Base-by-base conservation (phyloP, 2,113 vertebrate genomes). In the Sinocyclocheilus rhinocerous region DNA sequence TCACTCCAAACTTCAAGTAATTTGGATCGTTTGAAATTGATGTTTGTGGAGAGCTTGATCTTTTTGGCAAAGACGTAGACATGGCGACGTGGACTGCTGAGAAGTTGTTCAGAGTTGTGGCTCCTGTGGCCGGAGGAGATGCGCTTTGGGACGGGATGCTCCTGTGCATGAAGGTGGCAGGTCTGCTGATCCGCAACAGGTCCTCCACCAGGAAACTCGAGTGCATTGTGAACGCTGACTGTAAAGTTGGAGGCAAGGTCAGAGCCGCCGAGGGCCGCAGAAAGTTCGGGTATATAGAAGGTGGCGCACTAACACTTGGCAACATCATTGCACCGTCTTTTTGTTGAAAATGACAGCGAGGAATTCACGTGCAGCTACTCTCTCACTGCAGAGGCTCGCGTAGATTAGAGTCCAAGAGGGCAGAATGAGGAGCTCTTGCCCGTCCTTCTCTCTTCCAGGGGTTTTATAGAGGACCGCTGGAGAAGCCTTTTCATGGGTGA, bases 1-100 rank as follows among this genome's bases (percentile, higher is more conserved):
- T 97, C 87, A 99, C 98, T 26, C 97, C 98, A 83, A 99, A 99
- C 94, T 99, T 99, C 1, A 99, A 95, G 92, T 95, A 97, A 57
- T 94, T 95, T 29, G 97, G 91, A 36, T 97, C 95, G 85, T 72
- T 29, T 78, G 93, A 88, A 91, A 92, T 48, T 26, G 92, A 87
- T 42, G 92, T 91, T 86, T 92, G 95, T 0, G 92, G 89, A 24
- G 96, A 95, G 63, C 94, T 88, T 61, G 91, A 92, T 70, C 92
- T 93, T 67, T 93, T 90, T 50, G 90, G 90, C 22, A 89, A 78
- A 0, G 93, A 84, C 48, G 86, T 87, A 26, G 91, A 88, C 26
- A 90, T 91, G 63, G 52, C 36, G 33, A 89, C 87, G 4, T 94
- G 91, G 76, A 96, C 96, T 0, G 93, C 86, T 1, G 92, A 80